Evolutionary conservation across 30 jellyfish, hydroid and myxozoan species (phyloP).

Genomic region (Catostylus mosaicus): DNA sequence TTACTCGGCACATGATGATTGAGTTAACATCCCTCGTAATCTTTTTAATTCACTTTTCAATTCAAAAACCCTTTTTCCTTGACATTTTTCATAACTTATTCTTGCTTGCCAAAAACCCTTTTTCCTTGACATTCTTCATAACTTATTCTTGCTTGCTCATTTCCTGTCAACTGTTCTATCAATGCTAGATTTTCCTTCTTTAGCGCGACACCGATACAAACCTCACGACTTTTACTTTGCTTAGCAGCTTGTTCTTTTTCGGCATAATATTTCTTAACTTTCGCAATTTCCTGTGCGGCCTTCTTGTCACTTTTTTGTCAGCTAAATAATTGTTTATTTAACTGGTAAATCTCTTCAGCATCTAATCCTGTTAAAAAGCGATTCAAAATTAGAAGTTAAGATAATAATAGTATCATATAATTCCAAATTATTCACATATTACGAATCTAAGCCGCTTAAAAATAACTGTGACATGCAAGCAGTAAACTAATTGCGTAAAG

Average conservation of each 20-base stretch:
- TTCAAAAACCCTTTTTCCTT: conserved; percentile 45
- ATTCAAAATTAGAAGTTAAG: neutral
- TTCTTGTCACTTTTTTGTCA: neutral
- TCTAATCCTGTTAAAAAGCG: neutral
- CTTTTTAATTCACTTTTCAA: conserved; percentile 33
- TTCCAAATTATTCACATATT: too few species aligned
- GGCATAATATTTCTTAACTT: neutral
- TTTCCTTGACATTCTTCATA: conserved; percentile 51
- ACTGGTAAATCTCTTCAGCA: conserved; percentile 18
- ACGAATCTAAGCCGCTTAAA: too few species aligned
- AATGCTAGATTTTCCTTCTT: conserved; percentile 37
- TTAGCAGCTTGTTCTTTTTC: conserved; percentile 9
- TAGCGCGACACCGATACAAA: conserved; percentile 3
- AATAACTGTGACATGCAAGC: too few species aligned
- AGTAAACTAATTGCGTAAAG: too few species aligned
- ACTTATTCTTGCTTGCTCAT: conserved; percentile 13
- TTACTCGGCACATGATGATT: neutral
- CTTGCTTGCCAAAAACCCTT: conserved; percentile 44
- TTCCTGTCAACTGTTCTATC: conserved; percentile 10
- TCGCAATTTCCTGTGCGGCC: conserved; percentile 22
- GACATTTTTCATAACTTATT: conserved; percentile 29
- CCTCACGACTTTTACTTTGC: conserved; percentile 14
- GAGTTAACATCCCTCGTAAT: conserved; percentile 3
- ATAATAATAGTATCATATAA: neutral
- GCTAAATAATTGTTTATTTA: neutral